Percentiles rank a stretch among this genome's conserved stretches.
Conservation (phyloP, 2,797 vertebrate genomes). For the Coilia nasus region DNA sequence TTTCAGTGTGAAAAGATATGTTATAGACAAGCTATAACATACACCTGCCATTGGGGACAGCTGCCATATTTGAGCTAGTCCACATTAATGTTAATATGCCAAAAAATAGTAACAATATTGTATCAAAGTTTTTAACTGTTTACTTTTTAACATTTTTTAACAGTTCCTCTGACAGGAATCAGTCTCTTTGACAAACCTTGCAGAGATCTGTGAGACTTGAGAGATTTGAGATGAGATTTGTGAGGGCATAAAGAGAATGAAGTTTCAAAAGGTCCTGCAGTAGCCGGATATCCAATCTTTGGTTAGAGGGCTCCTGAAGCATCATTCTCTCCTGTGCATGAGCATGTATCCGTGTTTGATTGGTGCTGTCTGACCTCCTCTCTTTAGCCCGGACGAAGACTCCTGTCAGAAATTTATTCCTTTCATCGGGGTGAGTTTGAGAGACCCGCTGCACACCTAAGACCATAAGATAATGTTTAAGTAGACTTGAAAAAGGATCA, state of each 20-base stretch:
- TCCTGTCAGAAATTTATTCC: constrained; percentile 98
- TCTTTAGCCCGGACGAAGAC: constrained; percentile 89
- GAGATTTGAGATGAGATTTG: background rate
- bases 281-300: background rate
- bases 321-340: background rate
- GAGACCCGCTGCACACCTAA: background rate
- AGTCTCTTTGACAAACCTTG: background rate
- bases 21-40: constrained; percentile 17
- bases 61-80: background rate
- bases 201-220: no score
- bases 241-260: background rate
- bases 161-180: background rate
- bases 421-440: constrained; percentile 89
- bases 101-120: background rate
- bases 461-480: background rate
- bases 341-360: background rate
- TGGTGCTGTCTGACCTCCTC: constrained; percentile 15
- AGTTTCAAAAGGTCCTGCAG: background rate
- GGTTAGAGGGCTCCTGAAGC: background rate
- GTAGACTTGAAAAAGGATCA: background rate
- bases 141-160: no score
- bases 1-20: background rate
- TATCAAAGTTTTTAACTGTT: no score
- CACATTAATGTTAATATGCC: background rate
- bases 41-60: background rate